phyloP scores from a whole-genome alignment of 2,888 invertebrate genomes.

The Drosophila conformis region DNA sequence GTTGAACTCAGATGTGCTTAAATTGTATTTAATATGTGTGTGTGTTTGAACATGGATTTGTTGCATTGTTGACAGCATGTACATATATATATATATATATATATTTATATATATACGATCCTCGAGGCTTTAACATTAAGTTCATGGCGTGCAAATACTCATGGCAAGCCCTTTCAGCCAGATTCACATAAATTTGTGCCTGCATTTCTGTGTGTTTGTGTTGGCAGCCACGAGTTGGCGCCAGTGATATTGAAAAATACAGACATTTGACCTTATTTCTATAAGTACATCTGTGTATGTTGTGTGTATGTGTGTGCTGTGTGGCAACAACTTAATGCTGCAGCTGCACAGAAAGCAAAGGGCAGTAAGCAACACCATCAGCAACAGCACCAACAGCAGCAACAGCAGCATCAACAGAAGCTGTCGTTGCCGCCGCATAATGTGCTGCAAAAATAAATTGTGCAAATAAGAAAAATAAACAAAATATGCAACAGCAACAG shows the following conservation, averaged over 20 bases:
- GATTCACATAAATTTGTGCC: constrained; percentile 44
- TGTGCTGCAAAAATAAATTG: constrained; percentile 46
- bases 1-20: not conserved
- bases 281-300: constrained; percentile 8
- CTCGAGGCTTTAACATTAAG: constrained; percentile 38
- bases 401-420: constrained; percentile 3
- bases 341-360: constrained; percentile 25
- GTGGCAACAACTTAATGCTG: constrained; percentile 48
- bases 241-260: constrained; percentile 66
- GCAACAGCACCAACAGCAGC: constrained; percentile 5
- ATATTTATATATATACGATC: constrained; percentile 13
- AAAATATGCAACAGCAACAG: constrained; percentile 12
- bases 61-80: constrained; percentile 36
- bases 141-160: constrained; percentile 36
- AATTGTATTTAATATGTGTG: not conserved
- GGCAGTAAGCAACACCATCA: constrained; percentile 15
- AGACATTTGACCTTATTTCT: constrained; percentile 64
- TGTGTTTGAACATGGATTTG: constrained; percentile 22
- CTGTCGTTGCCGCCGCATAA: constrained; percentile 48
- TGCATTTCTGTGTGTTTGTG: constrained; percentile 30
- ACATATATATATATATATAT: not conserved
- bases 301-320: constrained; percentile 18
- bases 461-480: constrained; percentile 30
- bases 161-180: constrained; percentile 27
- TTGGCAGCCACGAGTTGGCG: constrained; percentile 52